Conservation (phyloP, 2,113 vertebrate genomes). For the Channa maculata region DNA sequence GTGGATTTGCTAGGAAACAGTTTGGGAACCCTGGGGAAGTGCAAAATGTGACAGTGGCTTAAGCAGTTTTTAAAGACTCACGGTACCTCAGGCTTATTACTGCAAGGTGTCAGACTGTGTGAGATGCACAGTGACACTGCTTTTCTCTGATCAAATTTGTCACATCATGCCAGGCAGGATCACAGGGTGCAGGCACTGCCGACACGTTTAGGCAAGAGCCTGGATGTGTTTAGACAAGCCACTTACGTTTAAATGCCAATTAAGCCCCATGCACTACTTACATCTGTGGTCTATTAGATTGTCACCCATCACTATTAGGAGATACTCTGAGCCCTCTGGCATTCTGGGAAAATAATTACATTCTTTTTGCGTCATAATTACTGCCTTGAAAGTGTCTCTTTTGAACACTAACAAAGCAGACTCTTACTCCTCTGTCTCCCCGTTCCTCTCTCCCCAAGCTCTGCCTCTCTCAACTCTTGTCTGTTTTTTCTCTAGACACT, state of each 20-base stretch:
- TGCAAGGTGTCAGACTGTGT: constrained; percentile 47
- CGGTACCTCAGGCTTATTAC: constrained; percentile 48
- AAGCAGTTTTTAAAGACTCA: constrained; percentile 38
- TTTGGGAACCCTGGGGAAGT: constrained; percentile 18
- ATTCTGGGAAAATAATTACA: constrained; percentile 77
- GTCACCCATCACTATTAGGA: constrained; percentile 74
- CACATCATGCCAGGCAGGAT: constrained; percentile 61
- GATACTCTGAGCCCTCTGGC: constrained; percentile 63
- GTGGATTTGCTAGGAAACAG: constrained; percentile 9
- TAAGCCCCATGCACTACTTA: constrained; percentile 52
- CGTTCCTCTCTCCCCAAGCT: constrained; percentile 30
- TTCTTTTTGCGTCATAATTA: constrained; percentile 75
- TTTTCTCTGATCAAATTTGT: constrained; percentile 68
- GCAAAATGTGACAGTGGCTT: constrained; percentile 43
- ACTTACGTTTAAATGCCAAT: constrained; percentile 72
- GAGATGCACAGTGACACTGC: constrained; percentile 31
- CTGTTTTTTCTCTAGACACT: constrained; percentile 69
- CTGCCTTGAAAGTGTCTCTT: constrained; percentile 71
- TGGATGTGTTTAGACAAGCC: constrained; percentile 58
- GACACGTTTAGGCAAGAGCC: constrained; percentile 50
- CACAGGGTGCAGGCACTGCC: constrained; percentile 41
- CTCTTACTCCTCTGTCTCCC: constrained; percentile 38
- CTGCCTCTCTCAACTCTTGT: constrained; percentile 56
- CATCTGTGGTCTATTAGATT: constrained; percentile 71
- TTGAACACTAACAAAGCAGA: constrained; percentile 66